A percentile compares a stretch with the other conserved stretches of the same genome.
Conservation (phyloP, 53 echinoderm and acorn worm species). For the Paelopatides confundens region DNA sequence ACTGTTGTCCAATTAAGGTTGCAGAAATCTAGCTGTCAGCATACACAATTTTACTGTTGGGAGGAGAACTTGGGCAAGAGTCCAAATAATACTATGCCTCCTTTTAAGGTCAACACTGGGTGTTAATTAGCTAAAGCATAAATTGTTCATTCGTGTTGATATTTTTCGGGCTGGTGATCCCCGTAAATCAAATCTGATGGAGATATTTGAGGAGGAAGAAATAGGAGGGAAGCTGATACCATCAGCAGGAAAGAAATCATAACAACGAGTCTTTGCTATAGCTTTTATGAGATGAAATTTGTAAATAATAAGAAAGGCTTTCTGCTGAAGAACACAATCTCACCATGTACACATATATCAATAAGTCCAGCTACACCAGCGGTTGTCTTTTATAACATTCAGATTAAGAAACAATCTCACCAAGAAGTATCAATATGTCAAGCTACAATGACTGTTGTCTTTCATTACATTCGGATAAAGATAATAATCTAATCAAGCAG, state of each 20-base stretch:
- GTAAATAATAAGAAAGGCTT: not conserved
- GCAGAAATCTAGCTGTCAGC: conserved; percentile 38
- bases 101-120: conserved; percentile 19
- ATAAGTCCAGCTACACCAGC: too few species aligned
- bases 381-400: too few species aligned
- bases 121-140: conserved; percentile 40
- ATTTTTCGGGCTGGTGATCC: not conserved
- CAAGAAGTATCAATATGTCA: too few species aligned
- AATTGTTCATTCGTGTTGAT: conserved; percentile 32
- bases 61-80: conserved; percentile 13
- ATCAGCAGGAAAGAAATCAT: not conserved
- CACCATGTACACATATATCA: too few species aligned
- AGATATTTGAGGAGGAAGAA: not conserved
- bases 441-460: too few species aligned
- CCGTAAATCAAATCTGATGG: conserved; percentile 18
- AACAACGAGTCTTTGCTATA: not conserved
- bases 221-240: not conserved
- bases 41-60: not conserved
- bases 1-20: conserved; percentile 35
- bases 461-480: too few species aligned
- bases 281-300: not conserved
- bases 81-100: not conserved
- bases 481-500: too few species aligned
- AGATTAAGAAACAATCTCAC: too few species aligned
- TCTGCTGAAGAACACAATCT: too few species aligned